Percentiles rank a stretch among this genome's conserved stretches.
Conservation (phyloP, 1,140 invertebrate genomes). For the Pseudomyrmex dendroicus region DNA sequence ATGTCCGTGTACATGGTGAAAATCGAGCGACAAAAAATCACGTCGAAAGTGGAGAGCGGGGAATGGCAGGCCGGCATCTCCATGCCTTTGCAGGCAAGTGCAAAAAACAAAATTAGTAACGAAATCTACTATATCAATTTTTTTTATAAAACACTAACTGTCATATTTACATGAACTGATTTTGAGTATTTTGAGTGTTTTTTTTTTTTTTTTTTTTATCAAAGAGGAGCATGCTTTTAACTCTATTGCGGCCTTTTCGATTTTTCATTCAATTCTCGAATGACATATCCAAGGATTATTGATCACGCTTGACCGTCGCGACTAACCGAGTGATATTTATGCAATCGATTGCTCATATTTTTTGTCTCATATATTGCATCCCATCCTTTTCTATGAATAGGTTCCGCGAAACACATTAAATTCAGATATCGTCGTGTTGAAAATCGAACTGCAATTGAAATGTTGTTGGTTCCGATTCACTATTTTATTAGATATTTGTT, state of each 20-base stretch:
- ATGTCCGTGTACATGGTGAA: constrained; percentile 75
- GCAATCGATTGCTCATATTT: constrained; percentile 90
- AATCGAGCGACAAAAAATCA: constrained; percentile 74
- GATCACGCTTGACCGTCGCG: constrained; percentile 73
- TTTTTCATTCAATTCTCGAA: constrained; percentile 32
- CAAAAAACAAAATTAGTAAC: neutral
- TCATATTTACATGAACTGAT: too few species aligned
- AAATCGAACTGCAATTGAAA: neutral
- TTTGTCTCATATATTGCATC: constrained; percentile 83
- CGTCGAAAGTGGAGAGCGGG: constrained; percentile 64
- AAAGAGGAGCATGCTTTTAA: neutral
- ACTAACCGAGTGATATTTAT: constrained; percentile 90
- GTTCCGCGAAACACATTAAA: neutral
- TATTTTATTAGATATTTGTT: neutral
- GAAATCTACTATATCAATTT: neutral
- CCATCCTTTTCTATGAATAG: neutral
- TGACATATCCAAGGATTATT: constrained; percentile 42
- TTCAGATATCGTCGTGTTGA: neutral
- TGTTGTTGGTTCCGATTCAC: neutral
- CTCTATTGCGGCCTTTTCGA: constrained; percentile 6
- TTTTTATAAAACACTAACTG: neutral
- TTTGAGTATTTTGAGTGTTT: too few species aligned
- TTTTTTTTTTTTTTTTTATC: neutral
- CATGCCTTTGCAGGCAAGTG: constrained; percentile 67
- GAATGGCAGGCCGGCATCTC: constrained; percentile 78